Evolutionary conservation across 2,888 invertebrate species (phyloP).

Genomic region (Drosophila seclusa): DNA sequence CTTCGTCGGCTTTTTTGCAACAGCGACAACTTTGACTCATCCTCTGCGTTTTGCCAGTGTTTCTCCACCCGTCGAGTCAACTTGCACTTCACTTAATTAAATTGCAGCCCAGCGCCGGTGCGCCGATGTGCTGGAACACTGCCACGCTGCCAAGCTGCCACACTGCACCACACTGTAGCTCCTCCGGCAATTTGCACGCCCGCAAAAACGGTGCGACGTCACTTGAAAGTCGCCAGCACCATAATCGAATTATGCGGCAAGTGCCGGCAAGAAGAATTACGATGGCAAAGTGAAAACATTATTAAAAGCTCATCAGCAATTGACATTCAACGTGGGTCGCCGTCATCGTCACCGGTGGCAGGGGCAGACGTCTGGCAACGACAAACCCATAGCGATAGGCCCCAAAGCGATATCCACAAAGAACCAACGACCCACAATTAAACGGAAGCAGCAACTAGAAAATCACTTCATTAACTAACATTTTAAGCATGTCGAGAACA

Average conservation of each 20-base stretch:
- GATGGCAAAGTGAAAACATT: slow-evolving; percentile 74
- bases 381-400: not conserved
- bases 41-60: slow-evolving; percentile 15
- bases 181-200: slow-evolving; percentile 27
- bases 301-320: slow-evolving; percentile 80
- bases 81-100: slow-evolving; percentile 78
- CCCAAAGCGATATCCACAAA: not conserved
- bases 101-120: slow-evolving; percentile 71
- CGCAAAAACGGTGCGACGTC: slow-evolving; percentile 23
- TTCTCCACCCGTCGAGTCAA: slow-evolving; percentile 26
- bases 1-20: slow-evolving; percentile 66
- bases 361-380: not conserved
- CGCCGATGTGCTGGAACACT: slow-evolving; percentile 59
- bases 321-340: slow-evolving; percentile 68
- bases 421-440: slow-evolving; percentile 55
- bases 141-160: not conserved
- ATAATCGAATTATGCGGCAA: slow-evolving; percentile 77
- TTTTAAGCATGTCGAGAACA: slow-evolving; percentile 39
- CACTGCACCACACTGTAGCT: slow-evolving; percentile 39
- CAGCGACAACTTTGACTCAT: slow-evolving; percentile 48
- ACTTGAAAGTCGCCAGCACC: slow-evolving; percentile 75
- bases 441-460: slow-evolving; percentile 68
- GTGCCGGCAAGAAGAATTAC: slow-evolving; percentile 70
- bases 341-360: not conserved
- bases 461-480: slow-evolving; percentile 71